phyloP scores from a whole-genome alignment of 2,113 vertebrate genomes.

The Entosphenus tridentatus region DNA sequence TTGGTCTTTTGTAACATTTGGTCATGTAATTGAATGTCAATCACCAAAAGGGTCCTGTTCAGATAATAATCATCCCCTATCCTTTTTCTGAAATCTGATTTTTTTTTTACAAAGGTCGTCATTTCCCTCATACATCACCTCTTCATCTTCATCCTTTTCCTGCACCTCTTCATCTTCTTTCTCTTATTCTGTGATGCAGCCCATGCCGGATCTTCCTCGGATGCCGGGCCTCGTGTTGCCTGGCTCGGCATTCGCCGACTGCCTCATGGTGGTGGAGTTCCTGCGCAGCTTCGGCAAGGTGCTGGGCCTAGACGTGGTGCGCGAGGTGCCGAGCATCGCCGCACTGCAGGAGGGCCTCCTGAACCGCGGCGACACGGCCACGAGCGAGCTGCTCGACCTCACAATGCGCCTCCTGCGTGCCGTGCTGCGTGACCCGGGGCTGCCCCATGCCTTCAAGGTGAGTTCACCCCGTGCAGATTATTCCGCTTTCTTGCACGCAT shows the following conservation, averaged over 20 bases:
- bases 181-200: constrained; percentile 20
- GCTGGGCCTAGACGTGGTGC: constrained; percentile 43
- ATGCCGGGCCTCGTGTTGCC: constrained; percentile 56
- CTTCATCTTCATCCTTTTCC: too few species aligned
- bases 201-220: constrained; percentile 50
- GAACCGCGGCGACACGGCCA: constrained; percentile 41
- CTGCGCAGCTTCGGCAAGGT: constrained; percentile 71
- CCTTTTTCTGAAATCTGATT: too few species aligned
- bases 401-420: constrained; percentile 60
- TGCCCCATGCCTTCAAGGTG: constrained; percentile 64
- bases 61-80: too few species aligned
- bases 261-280: constrained; percentile 80
- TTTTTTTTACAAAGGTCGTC: too few species aligned
- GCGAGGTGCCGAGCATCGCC: constrained; percentile 38
- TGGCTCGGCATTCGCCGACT: constrained; percentile 55
- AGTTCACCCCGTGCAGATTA: constrained; percentile 11
- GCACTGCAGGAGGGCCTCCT: constrained; percentile 65
- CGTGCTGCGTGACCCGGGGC: constrained; percentile 61
- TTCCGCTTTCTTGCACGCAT: too few species aligned
- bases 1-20: too few species aligned
- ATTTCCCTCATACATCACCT: too few species aligned
- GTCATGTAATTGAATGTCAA: too few species aligned
- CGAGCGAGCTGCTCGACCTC: constrained; percentile 50
- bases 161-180: not conserved
- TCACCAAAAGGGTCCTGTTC: too few species aligned